These are phyloP conservation scores for Phrynosoma blainvillii DNA, from an alignment of 2,113 vertebrate species.

Conservation along the genomic window DNA sequence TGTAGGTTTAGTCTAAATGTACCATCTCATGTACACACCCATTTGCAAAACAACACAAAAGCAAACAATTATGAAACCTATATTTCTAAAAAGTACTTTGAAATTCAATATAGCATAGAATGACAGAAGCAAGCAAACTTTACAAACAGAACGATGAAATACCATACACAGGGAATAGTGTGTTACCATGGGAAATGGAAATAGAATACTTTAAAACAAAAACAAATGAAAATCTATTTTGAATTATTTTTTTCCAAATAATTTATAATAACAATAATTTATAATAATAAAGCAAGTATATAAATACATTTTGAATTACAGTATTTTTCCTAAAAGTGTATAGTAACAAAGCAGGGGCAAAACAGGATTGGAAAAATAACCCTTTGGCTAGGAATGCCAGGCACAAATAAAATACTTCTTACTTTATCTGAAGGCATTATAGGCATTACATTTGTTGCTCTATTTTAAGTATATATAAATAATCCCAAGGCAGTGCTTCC, in stretches of 20 bases:
- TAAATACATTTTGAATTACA: not conserved
- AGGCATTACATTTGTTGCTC: not conserved
- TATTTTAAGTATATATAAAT: not conserved
- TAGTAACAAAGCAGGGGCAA: not conserved
- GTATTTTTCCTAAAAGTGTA: not conserved
- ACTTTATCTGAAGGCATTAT: not conserved
- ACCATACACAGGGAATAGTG: not conserved
- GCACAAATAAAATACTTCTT: not conserved
- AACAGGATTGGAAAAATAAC: not conserved
- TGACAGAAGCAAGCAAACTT: not conserved
- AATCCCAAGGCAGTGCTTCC: not conserved
- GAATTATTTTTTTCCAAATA: not conserved
- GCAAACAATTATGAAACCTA: not conserved
- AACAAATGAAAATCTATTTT: not conserved
- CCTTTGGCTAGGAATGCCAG: not conserved
- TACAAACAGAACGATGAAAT: not conserved
- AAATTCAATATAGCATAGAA: not conserved
- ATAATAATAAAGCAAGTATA: not conserved
- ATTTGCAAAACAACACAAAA: not conserved
- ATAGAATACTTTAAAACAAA: not conserved
- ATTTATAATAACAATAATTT: not conserved
- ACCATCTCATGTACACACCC: too few relatives aligned
- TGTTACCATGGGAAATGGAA: not conserved
- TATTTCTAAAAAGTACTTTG: not conserved
- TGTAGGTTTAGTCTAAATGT: too few relatives aligned